phyloP scores from a whole-genome alignment of 1,140 invertebrate species.

The Colletes gigas region DNA sequence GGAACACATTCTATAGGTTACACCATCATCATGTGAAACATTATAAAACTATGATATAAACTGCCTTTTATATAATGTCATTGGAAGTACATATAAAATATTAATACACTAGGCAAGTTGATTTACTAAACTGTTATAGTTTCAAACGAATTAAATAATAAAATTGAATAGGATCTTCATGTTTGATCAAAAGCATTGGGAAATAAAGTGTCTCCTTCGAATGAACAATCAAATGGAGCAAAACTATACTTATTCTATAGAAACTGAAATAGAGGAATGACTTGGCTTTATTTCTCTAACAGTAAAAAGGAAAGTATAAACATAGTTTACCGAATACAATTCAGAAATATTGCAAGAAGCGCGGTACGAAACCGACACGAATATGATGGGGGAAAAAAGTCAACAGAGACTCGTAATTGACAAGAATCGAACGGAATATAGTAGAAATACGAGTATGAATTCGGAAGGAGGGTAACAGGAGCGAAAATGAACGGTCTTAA shows the following conservation, averaged over 20 bases:
- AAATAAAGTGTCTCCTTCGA: slow-evolving; percentile 10
- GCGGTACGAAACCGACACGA: background rate
- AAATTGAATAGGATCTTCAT: background rate
- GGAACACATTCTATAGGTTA: background rate
- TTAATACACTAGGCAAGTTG: background rate
- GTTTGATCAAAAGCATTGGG: background rate
- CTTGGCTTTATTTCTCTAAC: background rate
- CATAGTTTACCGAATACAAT: background rate
- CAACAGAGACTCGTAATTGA: background rate
- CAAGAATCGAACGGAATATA: background rate
- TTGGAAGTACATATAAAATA: background rate
- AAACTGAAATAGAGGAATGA: background rate
- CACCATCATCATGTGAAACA: background rate
- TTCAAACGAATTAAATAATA: background rate
- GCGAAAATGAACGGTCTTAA: background rate
- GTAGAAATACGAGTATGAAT: background rate
- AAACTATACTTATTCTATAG: background rate
- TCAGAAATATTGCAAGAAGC: background rate
- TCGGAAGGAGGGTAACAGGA: background rate
- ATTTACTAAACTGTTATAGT: background rate
- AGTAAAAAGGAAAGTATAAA: background rate
- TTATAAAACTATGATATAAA: background rate
- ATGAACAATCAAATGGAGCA: background rate
- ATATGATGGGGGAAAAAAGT: background rate
- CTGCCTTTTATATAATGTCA: background rate